Percentiles rank a stretch among this genome's conserved stretches.
These are phyloP conservation scores for Tiliacea aurago DNA, from an alignment of 2,888 invertebrate genomes.

Conservation along the genomic window DNA sequence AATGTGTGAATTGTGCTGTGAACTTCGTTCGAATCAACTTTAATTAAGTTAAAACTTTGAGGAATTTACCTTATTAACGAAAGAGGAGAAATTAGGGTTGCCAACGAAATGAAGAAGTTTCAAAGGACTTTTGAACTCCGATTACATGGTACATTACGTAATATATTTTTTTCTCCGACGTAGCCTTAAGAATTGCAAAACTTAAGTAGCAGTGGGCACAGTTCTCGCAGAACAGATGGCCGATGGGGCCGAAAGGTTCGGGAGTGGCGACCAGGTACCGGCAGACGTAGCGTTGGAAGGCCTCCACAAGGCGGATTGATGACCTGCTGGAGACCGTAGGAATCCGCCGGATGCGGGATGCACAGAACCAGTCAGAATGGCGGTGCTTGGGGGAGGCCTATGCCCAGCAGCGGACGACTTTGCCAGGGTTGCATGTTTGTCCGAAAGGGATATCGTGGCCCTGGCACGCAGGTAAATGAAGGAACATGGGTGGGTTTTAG, in stretches of 20 bases:
- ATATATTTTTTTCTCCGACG: background rate
- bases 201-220: background rate
- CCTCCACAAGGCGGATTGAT: background rate
- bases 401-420: background rate
- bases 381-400: background rate
- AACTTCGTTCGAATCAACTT: conserved; percentile 56
- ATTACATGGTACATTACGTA: conserved; percentile 11
- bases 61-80: conserved; percentile 58
- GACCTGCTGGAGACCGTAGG: background rate
- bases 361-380: background rate
- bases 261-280: too few relatives aligned
- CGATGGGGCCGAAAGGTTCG: background rate
- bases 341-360: background rate
- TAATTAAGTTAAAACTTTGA: conserved; percentile 59
- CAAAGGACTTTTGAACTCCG: conserved; percentile 31
- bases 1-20: conserved; percentile 63
- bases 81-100: conserved; percentile 52
- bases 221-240: background rate
- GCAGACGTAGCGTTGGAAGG: background rate
- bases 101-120: conserved; percentile 31
- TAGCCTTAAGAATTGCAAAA: background rate
- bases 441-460: too few relatives aligned
- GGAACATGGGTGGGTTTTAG: too few relatives aligned
- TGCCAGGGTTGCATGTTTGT: too few relatives aligned
- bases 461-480: too few relatives aligned